phyloP scores from a whole-genome alignment of 2,113 vertebrate species.

The Xenopus borealis region DNA sequence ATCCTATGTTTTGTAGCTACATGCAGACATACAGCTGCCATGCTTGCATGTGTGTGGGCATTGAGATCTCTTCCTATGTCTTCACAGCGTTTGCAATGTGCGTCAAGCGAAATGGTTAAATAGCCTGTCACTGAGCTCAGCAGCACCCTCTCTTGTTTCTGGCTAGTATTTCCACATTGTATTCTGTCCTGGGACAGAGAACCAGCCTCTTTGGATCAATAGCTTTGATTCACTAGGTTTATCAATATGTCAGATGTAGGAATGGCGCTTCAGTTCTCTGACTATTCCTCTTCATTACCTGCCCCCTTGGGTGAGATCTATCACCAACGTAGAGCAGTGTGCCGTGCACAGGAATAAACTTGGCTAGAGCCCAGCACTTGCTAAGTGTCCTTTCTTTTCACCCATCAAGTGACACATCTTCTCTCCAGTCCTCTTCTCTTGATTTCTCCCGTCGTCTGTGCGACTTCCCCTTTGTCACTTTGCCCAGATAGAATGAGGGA shows the following conservation, averaged over 20 bases:
- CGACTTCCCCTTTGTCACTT: neutral
- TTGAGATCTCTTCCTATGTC: too few relatives aligned
- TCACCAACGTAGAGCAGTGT: constrained; percentile 9
- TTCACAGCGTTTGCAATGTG: too few relatives aligned
- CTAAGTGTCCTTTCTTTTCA: constrained; percentile 4
- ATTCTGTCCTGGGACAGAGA: constrained; percentile 14
- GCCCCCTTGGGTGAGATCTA: constrained; percentile 38
- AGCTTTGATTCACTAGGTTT: constrained; percentile 36
- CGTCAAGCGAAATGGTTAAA: too few relatives aligned
- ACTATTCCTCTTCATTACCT: constrained; percentile 42
- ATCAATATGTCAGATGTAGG: constrained; percentile 42
- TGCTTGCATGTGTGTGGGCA: too few relatives aligned
- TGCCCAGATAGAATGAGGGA: neutral
- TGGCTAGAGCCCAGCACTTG: constrained; percentile 29
- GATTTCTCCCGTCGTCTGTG: neutral
- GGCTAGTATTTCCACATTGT: neutral
- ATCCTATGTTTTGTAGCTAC: too few relatives aligned
- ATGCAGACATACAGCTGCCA: too few relatives aligned
- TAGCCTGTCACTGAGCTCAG: neutral
- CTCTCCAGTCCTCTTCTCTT: neutral
- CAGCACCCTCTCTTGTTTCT: constrained; percentile 27
- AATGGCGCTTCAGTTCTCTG: constrained; percentile 26
- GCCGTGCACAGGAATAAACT: constrained; percentile 29
- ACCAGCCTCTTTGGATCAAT: constrained; percentile 28
- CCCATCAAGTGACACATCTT: constrained; percentile 17